These are phyloP conservation scores for Heterodera carotae DNA, from an alignment of 1,140 invertebrate genomes.

Conservation along the genomic window DNA sequence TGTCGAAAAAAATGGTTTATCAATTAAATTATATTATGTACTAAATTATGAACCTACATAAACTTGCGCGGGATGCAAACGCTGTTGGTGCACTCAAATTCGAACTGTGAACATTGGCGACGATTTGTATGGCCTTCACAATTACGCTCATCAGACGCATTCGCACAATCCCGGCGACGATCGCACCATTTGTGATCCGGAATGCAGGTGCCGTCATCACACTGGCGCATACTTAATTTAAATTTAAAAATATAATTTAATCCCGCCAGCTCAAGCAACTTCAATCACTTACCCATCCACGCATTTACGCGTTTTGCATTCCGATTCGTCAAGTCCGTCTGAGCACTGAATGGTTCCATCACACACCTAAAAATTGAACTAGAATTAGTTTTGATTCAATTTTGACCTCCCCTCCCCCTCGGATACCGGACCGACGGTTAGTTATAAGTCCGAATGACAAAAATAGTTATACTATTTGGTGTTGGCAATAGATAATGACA, in stretches of 20 bases:
- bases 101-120: conserved; percentile 54
- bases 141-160: conserved; percentile 61
- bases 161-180: conserved; percentile 53
- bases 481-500: conserved; percentile 19
- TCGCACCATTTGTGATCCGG: conserved; percentile 60
- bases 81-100: conserved; percentile 62
- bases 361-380: conserved; percentile 37
- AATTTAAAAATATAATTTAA: no score
- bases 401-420: no score
- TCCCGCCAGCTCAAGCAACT: no score
- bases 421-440: no score
- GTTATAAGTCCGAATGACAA: no score
- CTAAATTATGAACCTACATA: conserved; percentile 37
- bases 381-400: no score
- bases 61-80: conserved; percentile 63
- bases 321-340: conserved; percentile 62
- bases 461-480: no score
- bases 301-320: conserved; percentile 58
- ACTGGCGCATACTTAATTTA: conserved; percentile 43
- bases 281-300: conserved; percentile 4
- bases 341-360: conserved; percentile 63
- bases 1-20: not conserved
- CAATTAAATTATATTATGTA: not conserved
- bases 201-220: conserved; percentile 62
- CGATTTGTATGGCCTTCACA: conserved; percentile 51